Evolutionary conservation across 2,888 invertebrate genomes (phyloP).

Genomic region (Heterodera filipjevi): DNA sequence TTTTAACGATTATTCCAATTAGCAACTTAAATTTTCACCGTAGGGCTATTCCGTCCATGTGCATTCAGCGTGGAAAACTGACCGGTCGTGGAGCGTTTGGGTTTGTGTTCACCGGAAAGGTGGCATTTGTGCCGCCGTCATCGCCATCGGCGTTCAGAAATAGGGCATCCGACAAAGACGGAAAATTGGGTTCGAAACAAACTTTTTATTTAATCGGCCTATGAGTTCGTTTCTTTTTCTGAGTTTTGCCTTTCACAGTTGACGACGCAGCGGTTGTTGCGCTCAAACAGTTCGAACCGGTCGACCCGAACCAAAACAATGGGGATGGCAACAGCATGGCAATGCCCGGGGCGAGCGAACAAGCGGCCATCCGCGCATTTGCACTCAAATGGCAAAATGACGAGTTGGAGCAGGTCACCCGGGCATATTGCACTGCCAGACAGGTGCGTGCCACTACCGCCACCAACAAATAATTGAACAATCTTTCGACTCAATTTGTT

Average conservation of each 20-base stretch:
- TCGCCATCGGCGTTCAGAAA: background rate
- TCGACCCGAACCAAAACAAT: slow-evolving; percentile 78
- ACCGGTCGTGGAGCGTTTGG: slow-evolving; percentile 97
- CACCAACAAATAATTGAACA: background rate
- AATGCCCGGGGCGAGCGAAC: slow-evolving; percentile 31
- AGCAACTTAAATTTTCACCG: too few relatives aligned
- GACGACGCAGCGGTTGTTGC: slow-evolving; percentile 80
- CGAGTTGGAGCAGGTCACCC: slow-evolving; percentile 77
- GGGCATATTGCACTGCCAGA: slow-evolving; percentile 92
- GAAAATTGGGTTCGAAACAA: background rate
- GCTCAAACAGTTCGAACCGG: slow-evolving; percentile 92
- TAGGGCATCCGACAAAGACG: background rate
- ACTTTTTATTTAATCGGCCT: background rate
- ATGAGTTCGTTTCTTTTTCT: too few relatives aligned
- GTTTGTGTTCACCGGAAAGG: slow-evolving; percentile 83
- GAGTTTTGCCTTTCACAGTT: too few relatives aligned
- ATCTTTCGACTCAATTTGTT: too few relatives aligned
- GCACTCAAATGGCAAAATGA: slow-evolving; percentile 86
- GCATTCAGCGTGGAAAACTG: slow-evolving; percentile 74
- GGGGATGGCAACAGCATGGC: slow-evolving; percentile 11
- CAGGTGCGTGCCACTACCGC: slow-evolving; percentile 73
- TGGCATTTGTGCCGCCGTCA: background rate
- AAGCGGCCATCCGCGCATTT: slow-evolving; percentile 37
- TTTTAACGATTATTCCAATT: too few relatives aligned
- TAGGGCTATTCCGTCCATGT: slow-evolving; percentile 76